Evolutionary conservation across 2,888 invertebrate genomes (phyloP).

Genomic region (Andrena chrysosceles): DNA sequence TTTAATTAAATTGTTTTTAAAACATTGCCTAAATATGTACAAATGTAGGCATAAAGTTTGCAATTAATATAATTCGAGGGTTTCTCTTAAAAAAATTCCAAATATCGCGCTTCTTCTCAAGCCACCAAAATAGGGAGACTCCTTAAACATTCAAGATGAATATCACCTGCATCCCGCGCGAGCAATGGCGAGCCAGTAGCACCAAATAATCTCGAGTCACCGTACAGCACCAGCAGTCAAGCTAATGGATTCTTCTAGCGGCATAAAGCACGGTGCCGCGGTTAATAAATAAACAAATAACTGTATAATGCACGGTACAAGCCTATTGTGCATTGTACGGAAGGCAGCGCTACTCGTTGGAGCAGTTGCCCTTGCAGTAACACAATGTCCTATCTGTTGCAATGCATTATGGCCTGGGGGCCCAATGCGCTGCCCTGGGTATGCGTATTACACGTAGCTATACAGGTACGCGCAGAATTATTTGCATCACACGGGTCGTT

Average conservation of each 20-base stretch:
- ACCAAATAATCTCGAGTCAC: background rate
- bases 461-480: constrained; percentile 54
- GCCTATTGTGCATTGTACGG: constrained; percentile 72
- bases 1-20: no score
- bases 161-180: no score
- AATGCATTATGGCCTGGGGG: constrained; percentile 61
- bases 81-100: no score
- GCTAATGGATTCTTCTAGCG: constrained; percentile 43
- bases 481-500: constrained; percentile 56
- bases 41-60: no score
- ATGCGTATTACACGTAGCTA: constrained; percentile 43
- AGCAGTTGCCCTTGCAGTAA: constrained; percentile 54
- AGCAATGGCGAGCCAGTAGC: background rate
- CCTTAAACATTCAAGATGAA: no score
- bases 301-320: constrained; percentile 61
- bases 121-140: no score
- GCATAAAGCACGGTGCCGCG: constrained; percentile 39
- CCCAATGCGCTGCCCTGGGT: constrained; percentile 30
- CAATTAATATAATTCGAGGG: no score
- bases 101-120: no score
- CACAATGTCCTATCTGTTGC: constrained; percentile 72
- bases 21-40: no score
- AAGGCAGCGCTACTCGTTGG: constrained; percentile 42
- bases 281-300: constrained; percentile 74
- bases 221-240: constrained; percentile 8